phyloP scores from a whole-genome alignment of 2,797 vertebrate genomes.

The Diplodus sargus region DNA sequence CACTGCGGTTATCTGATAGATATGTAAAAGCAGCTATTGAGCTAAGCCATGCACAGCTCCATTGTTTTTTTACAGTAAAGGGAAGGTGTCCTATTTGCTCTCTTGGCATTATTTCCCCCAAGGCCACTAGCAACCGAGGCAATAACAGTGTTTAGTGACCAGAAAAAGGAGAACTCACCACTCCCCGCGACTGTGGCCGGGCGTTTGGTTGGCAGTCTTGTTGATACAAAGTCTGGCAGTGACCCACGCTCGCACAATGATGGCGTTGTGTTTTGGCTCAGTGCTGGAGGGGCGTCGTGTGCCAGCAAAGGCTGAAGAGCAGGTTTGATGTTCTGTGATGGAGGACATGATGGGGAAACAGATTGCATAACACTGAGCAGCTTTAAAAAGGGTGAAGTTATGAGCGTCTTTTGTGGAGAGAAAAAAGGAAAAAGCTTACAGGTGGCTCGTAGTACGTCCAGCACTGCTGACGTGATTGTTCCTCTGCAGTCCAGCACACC shows the following conservation, averaged over 20 bases:
- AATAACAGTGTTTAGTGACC: constrained; percentile 77
- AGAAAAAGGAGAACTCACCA: constrained; percentile 89
- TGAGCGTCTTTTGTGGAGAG: too few relatives aligned
- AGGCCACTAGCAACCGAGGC: constrained; percentile 55
- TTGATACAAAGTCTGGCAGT: constrained; percentile 61
- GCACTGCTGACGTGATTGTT: constrained; percentile 32
- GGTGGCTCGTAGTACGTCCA: constrained; percentile 58
- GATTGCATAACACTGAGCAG: neutral
- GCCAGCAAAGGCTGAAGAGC: constrained; percentile 49
- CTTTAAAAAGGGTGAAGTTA: neutral
- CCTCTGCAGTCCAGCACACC: constrained; percentile 38
- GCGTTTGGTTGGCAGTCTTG: constrained; percentile 61
- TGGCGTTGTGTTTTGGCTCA: constrained; percentile 52
- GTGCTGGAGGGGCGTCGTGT: constrained; percentile 21
- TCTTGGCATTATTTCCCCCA: constrained; percentile 74
- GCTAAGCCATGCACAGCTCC: constrained; percentile 35
- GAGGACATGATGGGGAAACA: constrained; percentile 12
- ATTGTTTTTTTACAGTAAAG: constrained; percentile 81
- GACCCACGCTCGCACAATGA: constrained; percentile 53
- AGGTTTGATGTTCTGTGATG: constrained; percentile 52
- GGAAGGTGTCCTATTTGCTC: constrained; percentile 79
- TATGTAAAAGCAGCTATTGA: constrained; percentile 69
- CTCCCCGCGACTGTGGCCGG: constrained; percentile 65
- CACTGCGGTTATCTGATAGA: constrained; percentile 70
- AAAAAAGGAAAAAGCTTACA: constrained; percentile 49